Evolutionary conservation across 2,113 vertebrate genomes (phyloP).

Genomic region (Brachypteracias leptosomus): DNA sequence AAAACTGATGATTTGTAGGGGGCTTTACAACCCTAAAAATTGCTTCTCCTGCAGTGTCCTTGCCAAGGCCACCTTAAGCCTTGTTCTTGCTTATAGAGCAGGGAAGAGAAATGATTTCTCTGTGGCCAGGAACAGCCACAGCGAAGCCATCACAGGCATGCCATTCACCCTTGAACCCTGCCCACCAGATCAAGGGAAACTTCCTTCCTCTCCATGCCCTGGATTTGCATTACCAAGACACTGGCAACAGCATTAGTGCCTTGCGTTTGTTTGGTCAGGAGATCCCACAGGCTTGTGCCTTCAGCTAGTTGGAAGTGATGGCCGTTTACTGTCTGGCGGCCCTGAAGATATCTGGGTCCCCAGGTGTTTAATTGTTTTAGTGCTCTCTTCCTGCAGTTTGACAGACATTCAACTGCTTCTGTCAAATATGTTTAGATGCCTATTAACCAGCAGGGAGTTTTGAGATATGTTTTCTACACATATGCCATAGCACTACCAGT

Average conservation of each 20-base stretch:
- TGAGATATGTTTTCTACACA: neutral
- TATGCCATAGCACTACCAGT: neutral
- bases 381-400: neutral
- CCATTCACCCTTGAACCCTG: neutral
- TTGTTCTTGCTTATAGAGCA: neutral
- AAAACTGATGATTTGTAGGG: neutral
- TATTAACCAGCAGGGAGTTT: neutral
- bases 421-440: neutral
- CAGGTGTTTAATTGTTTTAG: neutral
- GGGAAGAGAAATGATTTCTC: neutral
- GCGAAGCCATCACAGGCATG: neutral
- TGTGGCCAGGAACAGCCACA: fast-evolving
- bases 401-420: neutral
- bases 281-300: neutral
- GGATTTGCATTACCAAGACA: neutral
- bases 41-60: neutral
- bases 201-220: fast-evolving
- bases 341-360: neutral
- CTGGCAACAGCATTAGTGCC: neutral
- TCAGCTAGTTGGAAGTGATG: neutral
- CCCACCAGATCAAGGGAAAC: neutral
- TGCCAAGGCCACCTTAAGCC: neutral
- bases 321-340: fast-evolving
- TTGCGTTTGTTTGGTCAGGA: neutral
- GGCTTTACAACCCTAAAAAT: neutral